phyloP scores from a whole-genome alignment of 2,888 invertebrate genomes.

The Schizotus pectinicornis region DNA sequence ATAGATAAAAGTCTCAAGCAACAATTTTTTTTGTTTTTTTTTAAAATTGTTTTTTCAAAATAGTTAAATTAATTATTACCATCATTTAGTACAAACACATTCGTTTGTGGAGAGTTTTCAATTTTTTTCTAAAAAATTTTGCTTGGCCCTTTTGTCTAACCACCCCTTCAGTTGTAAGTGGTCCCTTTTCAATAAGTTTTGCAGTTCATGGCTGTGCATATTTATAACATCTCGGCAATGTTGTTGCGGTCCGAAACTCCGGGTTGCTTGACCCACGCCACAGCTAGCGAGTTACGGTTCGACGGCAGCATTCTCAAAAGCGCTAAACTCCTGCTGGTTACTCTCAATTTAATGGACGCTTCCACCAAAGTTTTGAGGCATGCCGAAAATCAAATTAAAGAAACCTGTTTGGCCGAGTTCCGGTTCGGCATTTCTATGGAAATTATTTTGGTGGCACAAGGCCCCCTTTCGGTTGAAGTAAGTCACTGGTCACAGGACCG shows the following conservation, averaged over 20 bases:
- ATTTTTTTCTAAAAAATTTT: too few species aligned
- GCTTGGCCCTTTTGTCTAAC: too few species aligned
- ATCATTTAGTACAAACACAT: too few species aligned
- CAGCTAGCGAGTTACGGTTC: conserved; percentile 71
- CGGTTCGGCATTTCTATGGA: conserved; percentile 77
- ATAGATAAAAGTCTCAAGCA: too few species aligned
- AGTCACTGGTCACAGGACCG: too few species aligned
- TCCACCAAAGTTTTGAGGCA: conserved; percentile 67
- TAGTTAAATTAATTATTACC: too few species aligned
- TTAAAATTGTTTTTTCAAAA: too few species aligned
- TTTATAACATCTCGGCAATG: conserved; percentile 73
- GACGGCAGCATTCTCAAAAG: conserved; percentile 75
- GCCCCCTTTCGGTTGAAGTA: conserved; percentile 85
- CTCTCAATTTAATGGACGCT: conserved; percentile 72
- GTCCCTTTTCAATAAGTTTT: conserved; percentile 34
- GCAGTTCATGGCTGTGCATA: conserved; percentile 85
- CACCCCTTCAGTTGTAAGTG: too few species aligned
- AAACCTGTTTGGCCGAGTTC: conserved; percentile 75
- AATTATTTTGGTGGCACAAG: conserved; percentile 79
- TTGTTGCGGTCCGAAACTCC: conserved; percentile 68
- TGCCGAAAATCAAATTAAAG: conserved; percentile 57
- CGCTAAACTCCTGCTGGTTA: conserved; percentile 73
- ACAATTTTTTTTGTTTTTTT: too few species aligned
- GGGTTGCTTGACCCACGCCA: conserved; percentile 74
- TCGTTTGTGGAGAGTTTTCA: too few species aligned